phyloP scores from a whole-genome alignment of 2,888 invertebrate genomes.

The Proisotoma minuta region DNA sequence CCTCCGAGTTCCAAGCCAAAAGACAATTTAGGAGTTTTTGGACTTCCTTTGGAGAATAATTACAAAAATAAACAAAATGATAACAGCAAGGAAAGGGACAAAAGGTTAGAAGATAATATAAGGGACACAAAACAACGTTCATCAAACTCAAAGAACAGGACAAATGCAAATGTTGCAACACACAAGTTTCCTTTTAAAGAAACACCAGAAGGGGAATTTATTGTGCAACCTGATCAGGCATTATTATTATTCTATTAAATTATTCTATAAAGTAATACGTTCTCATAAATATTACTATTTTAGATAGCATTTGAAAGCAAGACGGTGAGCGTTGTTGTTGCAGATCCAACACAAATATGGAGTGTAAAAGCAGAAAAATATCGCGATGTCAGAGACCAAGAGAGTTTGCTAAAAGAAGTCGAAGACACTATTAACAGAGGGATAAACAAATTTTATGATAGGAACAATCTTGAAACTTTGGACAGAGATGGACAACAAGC shows the following conservation, averaged over 20 bases:
- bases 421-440: constrained; percentile 7
- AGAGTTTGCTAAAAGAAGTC: background rate
- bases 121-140: too few species aligned
- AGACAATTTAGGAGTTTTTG: background rate
- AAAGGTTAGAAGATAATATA: too few species aligned
- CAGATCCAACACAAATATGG: constrained; percentile 25
- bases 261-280: background rate
- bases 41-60: background rate
- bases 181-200: constrained; percentile 29
- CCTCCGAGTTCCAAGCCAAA: too few species aligned
- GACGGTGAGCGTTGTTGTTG: constrained; percentile 34
- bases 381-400: background rate
- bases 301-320: constrained; percentile 39
- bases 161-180: constrained; percentile 5
- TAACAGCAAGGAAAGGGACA: background rate
- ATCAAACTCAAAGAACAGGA: too few species aligned
- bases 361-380: background rate
- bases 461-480: background rate
- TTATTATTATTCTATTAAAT: background rate
- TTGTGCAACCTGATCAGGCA: constrained; percentile 22
- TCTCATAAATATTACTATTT: background rate
- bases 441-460: background rate
- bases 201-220: constrained; percentile 27
- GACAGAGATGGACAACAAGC: background rate
- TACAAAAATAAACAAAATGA: background rate